A percentile compares a stretch with the other conserved stretches of the same genome.
phyloP scores from a whole-genome alignment of 2,888 invertebrate species.

The Tipula confusa region DNA sequence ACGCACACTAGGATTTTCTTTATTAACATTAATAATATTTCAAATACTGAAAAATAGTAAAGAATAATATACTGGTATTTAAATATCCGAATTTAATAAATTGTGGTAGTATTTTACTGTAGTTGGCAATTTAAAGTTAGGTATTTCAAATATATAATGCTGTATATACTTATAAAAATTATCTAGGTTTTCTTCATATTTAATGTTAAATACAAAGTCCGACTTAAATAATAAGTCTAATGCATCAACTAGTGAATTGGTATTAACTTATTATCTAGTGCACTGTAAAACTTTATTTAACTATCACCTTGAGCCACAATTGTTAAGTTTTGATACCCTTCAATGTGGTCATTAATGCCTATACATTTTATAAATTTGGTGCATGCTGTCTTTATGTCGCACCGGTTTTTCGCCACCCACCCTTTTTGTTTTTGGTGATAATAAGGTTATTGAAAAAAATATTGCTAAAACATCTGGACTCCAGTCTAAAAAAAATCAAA shows the following conservation, averaged over 20 bases:
- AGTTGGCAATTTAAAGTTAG: not conserved
- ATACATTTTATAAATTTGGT: not conserved
- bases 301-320: not conserved
- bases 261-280: not conserved
- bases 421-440: no score
- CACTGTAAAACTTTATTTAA: not conserved
- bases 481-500: no score
- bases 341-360: not conserved
- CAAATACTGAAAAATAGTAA: not conserved
- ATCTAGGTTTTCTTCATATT: not conserved
- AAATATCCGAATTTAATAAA: not conserved
- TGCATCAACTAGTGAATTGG: not conserved
- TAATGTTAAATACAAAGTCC: not conserved
- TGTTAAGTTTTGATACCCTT: not conserved
- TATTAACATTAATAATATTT: not conserved
- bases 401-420: no score
- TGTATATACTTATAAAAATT: not conserved
- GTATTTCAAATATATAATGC: not conserved
- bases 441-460: no score
- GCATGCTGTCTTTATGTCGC: not conserved
- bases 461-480: no score
- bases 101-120: not conserved
- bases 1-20: not conserved
- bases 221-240: not conserved
- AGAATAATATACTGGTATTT: no score